phyloP scores from a whole-genome alignment of 1,140 invertebrate genomes.

The Heliconius hermathena region DNA sequence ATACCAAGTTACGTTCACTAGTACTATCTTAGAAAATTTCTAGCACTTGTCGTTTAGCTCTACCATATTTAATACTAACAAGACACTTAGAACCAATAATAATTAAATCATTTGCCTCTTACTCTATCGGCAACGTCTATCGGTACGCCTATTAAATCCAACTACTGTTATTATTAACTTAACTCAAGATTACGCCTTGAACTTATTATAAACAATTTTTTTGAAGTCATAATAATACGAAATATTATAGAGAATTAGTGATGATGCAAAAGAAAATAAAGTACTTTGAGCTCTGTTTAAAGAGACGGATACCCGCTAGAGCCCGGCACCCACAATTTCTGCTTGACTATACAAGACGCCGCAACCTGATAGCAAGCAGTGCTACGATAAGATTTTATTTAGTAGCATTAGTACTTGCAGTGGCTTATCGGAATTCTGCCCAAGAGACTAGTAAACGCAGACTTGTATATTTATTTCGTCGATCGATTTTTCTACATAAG shows the following conservation, averaged over 20 bases:
- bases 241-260: conserved; percentile 9
- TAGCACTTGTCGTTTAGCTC: background rate
- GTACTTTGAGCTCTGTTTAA: conserved; percentile 35
- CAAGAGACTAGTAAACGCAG: conserved; percentile 13
- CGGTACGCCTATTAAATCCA: conserved; percentile 50
- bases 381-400: conserved; percentile 70
- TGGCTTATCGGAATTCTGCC: conserved; percentile 52
- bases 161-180: conserved; percentile 63
- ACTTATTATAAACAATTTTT: conserved; percentile 47
- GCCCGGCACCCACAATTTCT: conserved; percentile 42
- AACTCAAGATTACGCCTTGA: conserved; percentile 50
- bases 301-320: conserved; percentile 30
- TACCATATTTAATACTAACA: conserved; percentile 38
- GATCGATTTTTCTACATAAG: background rate
- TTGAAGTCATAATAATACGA: conserved; percentile 33
- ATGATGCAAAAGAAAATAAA: conserved; percentile 31
- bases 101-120: conserved; percentile 56
- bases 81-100: conserved; percentile 44
- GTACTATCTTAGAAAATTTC: background rate
- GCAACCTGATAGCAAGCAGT: conserved; percentile 51
- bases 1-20: background rate
- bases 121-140: conserved; percentile 52
- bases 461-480: conserved; percentile 8
- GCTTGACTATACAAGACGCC: conserved; percentile 47
- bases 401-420: conserved; percentile 62